A percentile compares a stretch with the other conserved stretches of the same genome.
phyloP scores from a whole-genome alignment of 2,888 invertebrate genomes.

The Sesamia inferens region DNA sequence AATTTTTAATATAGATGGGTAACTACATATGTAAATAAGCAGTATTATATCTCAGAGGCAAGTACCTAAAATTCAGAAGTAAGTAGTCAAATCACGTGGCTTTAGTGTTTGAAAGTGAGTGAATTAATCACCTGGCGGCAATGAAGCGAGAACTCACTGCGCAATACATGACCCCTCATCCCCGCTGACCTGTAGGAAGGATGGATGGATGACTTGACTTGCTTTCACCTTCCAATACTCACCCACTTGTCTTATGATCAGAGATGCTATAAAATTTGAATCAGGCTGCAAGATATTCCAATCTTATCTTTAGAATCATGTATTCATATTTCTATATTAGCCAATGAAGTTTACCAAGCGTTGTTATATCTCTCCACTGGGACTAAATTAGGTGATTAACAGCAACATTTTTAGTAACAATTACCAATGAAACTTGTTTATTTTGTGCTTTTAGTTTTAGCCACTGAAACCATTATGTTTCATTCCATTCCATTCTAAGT shows the following conservation, averaged over 20 bases:
- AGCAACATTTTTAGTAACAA: neutral
- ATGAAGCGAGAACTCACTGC: neutral
- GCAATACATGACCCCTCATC: neutral
- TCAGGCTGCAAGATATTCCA: neutral
- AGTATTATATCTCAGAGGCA: constrained; percentile 22
- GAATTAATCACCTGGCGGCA: neutral
- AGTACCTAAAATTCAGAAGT: constrained; percentile 9
- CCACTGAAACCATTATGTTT: neutral
- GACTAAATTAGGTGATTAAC: neutral
- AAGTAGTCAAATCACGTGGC: constrained; percentile 54
- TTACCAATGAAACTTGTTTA: neutral
- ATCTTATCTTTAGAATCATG: neutral
- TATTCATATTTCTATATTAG: neutral
- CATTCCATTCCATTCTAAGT: too few relatives aligned
- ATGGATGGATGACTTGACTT: too few relatives aligned
- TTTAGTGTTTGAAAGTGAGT: neutral
- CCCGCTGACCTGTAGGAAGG: too few relatives aligned
- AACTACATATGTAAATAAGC: constrained; percentile 8
- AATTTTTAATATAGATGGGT: constrained; percentile 13
- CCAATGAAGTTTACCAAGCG: too few relatives aligned
- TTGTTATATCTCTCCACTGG: neutral
- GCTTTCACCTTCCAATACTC: too few relatives aligned
- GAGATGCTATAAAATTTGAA: neutral
- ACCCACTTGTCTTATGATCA: too few relatives aligned
- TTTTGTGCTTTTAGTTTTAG: constrained; percentile 15